A percentile compares a stretch with the other conserved stretches of the same genome.
phyloP scores from a whole-genome alignment of 2,797 vertebrate genomes.

The Hoplostethus atlanticus region DNA sequence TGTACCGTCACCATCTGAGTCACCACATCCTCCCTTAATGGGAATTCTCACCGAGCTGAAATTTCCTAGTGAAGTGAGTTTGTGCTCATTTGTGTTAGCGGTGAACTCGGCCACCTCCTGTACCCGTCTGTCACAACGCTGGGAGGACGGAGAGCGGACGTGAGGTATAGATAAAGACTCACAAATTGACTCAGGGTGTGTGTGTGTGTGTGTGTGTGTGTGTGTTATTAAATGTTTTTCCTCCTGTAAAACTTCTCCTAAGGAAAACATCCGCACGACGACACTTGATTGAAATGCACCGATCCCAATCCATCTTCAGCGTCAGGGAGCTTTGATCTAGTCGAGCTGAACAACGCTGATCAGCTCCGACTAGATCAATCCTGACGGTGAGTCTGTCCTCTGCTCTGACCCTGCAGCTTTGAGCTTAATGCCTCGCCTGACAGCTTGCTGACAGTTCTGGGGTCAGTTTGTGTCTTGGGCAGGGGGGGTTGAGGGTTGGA shows the following conservation, averaged over 20 bases:
- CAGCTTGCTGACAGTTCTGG: constrained; percentile 9
- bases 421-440: not conserved
- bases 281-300: not conserved
- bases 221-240: not conserved
- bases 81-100: constrained; percentile 1
- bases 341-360: constrained; percentile 13
- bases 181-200: not conserved
- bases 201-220: not conserved
- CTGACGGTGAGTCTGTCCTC: constrained; percentile 7
- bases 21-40: too few relatives aligned
- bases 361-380: constrained; percentile 20
- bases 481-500: constrained; percentile 8
- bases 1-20: too few relatives aligned
- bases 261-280: not conserved
- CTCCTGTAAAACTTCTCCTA: constrained; percentile 14
- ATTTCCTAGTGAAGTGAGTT: constrained; percentile 1
- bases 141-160: not conserved
- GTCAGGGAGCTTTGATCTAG: constrained; percentile 19
- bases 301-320: constrained; percentile 13
- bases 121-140: too few relatives aligned
- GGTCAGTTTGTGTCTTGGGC: constrained; percentile 2
- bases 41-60: too few relatives aligned
- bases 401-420: constrained; percentile 10
- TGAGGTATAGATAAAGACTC: not conserved
- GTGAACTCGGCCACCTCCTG: not conserved